Evolutionary conservation across 2,888 invertebrate species (phyloP), one percentile per base, ranked within the genome.

Genomic region (Tenodera sinensis): DNA sequence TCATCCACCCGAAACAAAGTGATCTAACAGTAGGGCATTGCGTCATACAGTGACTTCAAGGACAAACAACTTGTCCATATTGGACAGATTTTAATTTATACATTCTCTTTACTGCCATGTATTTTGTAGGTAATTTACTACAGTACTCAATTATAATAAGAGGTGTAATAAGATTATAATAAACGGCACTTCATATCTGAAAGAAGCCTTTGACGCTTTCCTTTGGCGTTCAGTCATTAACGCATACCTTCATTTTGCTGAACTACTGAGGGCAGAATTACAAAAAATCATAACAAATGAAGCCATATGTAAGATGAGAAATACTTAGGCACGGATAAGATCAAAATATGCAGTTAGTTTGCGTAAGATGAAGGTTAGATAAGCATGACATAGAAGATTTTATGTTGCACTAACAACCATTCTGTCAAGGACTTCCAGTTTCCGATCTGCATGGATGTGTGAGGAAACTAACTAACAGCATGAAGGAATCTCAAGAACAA

Each of bases 1-100:
- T 92, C 94, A 95, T 91, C 90, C 84, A 0, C 85, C 90, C 28
- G 88, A 88, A 71, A 71, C 54, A 71, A 71, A 71, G 54, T 71
- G 54, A 71, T 71, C 54, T 14, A 54, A 54, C 20, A 20, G 14
- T 34, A 34, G 34, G 3, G 3, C 6, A 42, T 12, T 42, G 12
- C 42, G 12, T 42, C 42, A 12, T 42, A 9, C 4, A 4, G 54
- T 71, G 54, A 71, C 20, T 71, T 20, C 54, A 71, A 71, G 25
- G 54, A 71, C 54, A 71, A 25, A 71, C 54, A 20, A 15, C 15
- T 20, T 71, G 54, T 71, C 54, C 54, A 71, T 71, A 71, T 71
- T 71, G 54, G 54, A 71, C 54, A 71, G 20, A 71, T 71, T 71
- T 71, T 71, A 71, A 20, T 71, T 71, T 71, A 71, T 71, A 71